Evolutionary conservation across 1,140 invertebrate species (phyloP), one percentile per base, ranked within the genome.

Genomic region (Rhizoglyphus robini): DNA sequence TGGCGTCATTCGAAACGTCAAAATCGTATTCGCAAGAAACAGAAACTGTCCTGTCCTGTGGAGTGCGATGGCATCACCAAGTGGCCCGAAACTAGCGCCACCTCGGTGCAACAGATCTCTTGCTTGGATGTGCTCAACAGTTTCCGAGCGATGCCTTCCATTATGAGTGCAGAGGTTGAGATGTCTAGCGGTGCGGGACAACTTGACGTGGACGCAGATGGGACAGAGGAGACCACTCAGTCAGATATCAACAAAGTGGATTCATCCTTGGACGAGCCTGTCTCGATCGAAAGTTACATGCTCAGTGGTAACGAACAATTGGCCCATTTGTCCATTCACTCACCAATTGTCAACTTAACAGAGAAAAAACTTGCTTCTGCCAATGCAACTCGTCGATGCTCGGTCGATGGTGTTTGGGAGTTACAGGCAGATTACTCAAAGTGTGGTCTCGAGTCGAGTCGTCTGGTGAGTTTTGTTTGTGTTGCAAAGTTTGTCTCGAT

Each of bases 31-130:
- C 8, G 20, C 15, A 54, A 54, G 51, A 25, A 32, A 23, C 51
- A 8, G 8, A 25, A 25, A 32, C 51, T 54, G 8, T 15, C 8
- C 15, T 60, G 58, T 46, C 58, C 58, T 15, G 30, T 29, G 3
- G 58, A 60, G 23, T 60, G 58, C 27, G 58, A 60, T 60, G 58
- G 58, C 11, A 27, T 60, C n/a, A 60, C 58, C 15, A 1, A 11
- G 3, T 60, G 58, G 58, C 58, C 58, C 1, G 58, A 60, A 46
- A 60, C 58, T 18, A 27, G 11, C 11, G 15, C 2, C 3, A 4
- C 1, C 3, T 20, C 15, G 15, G 29, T 32, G 2, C 32, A 38
- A 15, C 29, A 3, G 15, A 34, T 60, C 13, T 38, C n/a, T 27
- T 60, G 58, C 29, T 3, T 29, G 15, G 58, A 60, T n/a, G n/a